Base-by-base conservation (phyloP, 1,140 invertebrate genomes). In the Drosophila saltans region DNA sequence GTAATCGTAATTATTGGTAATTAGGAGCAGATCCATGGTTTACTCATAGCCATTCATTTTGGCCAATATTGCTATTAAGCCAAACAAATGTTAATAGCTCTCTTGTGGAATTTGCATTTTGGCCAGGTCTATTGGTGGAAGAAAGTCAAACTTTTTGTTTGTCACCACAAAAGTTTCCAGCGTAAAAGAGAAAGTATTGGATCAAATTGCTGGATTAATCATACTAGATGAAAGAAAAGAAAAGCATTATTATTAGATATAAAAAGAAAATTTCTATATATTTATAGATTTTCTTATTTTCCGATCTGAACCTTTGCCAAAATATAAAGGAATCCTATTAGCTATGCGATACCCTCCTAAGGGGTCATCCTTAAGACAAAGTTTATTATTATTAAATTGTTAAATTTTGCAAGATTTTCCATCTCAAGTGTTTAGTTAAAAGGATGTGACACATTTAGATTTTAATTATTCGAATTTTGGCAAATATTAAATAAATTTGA, bases 1-100 rank as follows among this genome's bases (percentile, higher is more conserved):
- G 68, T 81, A 85, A 85, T 69, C 68, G 40, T 33, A 70, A 57
- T 68, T 65, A 78, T 70, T 62, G 64, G 74, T 58, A 80, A 83
- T 84, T 84, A 78, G 69, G 58, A 83, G 72, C 62, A 83, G 48
- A 58, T 76, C 56, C 43, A 26, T 40, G 10, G 33, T 39, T 52
- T 52, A 52, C 45, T 52, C 45, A 52, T 52, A 52, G 21, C 45
- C 21, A 52, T 52, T 52, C 56, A 52, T 21, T 64, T 2, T 26
- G 41, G 3, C 6, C 41, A 30, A 30, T 4, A 48, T 11, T 28
- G 1, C 21, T 52, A 56, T 36, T 56, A 36, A 64, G 62, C 39
- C 21, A 28, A 58, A 52, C 16, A 57, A 6, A 66, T 71, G 57
- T 33, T 21, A 41, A 60, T 66, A 65, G 77, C 79, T 82, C 82